phyloP scores from a whole-genome alignment of 2,888 invertebrate genomes.

The Oscheius sp. region DNA sequence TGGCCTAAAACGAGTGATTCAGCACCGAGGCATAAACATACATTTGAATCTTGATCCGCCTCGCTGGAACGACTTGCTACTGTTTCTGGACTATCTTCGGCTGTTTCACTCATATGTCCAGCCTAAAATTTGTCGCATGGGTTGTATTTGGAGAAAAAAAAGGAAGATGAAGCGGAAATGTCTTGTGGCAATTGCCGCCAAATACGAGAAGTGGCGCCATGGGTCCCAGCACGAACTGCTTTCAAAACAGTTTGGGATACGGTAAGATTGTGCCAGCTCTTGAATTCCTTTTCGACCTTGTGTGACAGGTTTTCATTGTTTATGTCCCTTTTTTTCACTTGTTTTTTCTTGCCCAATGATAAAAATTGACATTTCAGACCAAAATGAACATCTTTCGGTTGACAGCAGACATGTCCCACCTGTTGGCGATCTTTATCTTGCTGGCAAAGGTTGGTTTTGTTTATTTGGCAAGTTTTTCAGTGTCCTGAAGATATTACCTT shows the following conservation, averaged over 20 bases:
- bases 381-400: conserved; percentile 97
- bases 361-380: background rate
- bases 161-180: background rate
- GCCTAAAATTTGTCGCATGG: too few relatives aligned
- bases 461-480: background rate
- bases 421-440: conserved; percentile 92
- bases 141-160: too few relatives aligned
- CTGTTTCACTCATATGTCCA: too few relatives aligned
- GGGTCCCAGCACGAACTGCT: conserved; percentile 5
- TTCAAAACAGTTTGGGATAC: background rate
- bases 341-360: background rate
- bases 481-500: background rate
- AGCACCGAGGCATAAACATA: too few relatives aligned
- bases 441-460: conserved; percentile 79
- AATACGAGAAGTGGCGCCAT: background rate
- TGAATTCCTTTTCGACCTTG: background rate
- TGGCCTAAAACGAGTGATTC: background rate
- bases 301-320: background rate
- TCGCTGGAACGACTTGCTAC: too few relatives aligned
- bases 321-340: background rate
- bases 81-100: too few relatives aligned
- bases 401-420: conserved; percentile 94
- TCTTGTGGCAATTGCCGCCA: background rate
- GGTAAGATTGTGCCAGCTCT: conserved; percentile 9
- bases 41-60: too few relatives aligned